These are phyloP conservation scores for Stegophylla sp. DNA, from an alignment of 2,888 invertebrate genomes.

Conservation along the genomic window DNA sequence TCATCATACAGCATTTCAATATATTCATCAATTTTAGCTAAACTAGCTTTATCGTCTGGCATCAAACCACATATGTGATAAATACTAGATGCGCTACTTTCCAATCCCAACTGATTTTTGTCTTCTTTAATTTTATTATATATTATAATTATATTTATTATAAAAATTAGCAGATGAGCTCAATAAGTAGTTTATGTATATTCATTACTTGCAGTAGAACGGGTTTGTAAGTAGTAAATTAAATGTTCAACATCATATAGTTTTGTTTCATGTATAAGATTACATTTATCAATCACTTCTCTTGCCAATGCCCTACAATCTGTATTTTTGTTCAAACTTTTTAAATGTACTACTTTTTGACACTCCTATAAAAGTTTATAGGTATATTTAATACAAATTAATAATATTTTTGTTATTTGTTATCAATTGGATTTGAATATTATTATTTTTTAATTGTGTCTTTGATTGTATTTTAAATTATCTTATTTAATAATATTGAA, in stretches of 20 bases:
- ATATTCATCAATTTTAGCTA: slow-evolving; percentile 89
- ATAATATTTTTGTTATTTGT: too few species aligned
- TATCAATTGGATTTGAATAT: neutral
- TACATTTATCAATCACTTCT: slow-evolving; percentile 85
- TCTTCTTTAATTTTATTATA: slow-evolving; percentile 59
- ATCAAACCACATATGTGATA: slow-evolving; percentile 40
- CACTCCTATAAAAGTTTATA: slow-evolving; percentile 69
- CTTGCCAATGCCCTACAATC: slow-evolving; percentile 80
- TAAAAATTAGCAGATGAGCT: slow-evolving; percentile 18
- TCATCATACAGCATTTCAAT: slow-evolving; percentile 96
- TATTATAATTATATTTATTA: neutral
- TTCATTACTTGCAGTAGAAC: slow-evolving; percentile 65
- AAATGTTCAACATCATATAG: slow-evolving; percentile 85
- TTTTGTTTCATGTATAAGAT: slow-evolving; percentile 82
- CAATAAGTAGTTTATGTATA: slow-evolving; percentile 8
- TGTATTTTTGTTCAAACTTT: slow-evolving; percentile 79
- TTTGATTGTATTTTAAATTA: too few species aligned
- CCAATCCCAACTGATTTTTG: slow-evolving; percentile 52
- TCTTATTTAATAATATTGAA: too few species aligned
- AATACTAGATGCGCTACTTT: slow-evolving; percentile 42
- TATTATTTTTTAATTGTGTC: too few species aligned
- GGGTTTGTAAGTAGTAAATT: slow-evolving; percentile 83
- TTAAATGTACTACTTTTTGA: slow-evolving; percentile 82
- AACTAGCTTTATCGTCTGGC: slow-evolving; percentile 70
- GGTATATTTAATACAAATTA: too few species aligned